Conservation (phyloP, 2,797 vertebrate genomes). For the Gadopsis bispinosus region DNA sequence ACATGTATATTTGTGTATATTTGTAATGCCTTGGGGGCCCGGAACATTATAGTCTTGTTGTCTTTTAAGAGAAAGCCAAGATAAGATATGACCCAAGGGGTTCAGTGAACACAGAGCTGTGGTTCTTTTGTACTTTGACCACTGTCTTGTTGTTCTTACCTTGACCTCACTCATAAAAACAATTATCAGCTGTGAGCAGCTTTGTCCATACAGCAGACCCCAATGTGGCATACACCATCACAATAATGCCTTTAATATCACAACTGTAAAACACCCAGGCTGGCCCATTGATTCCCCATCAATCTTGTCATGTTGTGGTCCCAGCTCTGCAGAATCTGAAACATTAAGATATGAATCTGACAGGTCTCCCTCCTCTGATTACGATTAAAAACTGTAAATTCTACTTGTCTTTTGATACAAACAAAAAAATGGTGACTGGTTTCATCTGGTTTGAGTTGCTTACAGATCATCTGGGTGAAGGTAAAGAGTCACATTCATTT, state of each 20-base stretch:
- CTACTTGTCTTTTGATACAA: not conserved
- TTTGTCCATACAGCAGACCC: not conserved
- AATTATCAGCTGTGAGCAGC: not conserved
- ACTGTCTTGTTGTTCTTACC: constrained; percentile 56
- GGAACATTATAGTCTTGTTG: constrained; percentile 32
- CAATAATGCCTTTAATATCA: not conserved
- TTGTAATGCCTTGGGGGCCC: not conserved
- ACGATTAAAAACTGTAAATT: not conserved
- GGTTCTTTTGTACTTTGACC: constrained; percentile 73
- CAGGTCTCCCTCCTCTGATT: not conserved
- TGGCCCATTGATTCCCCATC: not conserved
- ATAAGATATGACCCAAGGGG: constrained; percentile 66
- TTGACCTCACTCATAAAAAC: constrained; percentile 24
- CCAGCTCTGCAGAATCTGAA: not conserved
- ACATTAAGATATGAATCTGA: not conserved
- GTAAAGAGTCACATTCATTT: not conserved
- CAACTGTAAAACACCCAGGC: not conserved
- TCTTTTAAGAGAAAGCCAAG: constrained; percentile 39
- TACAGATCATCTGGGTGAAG: not conserved
- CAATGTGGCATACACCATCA: not conserved
- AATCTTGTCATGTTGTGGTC: not conserved
- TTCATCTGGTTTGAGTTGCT: not conserved
- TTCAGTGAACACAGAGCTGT: constrained; percentile 21
- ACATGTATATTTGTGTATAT: no score
- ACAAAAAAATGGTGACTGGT: not conserved